These are phyloP conservation scores for Hyperopisus bebe DNA, from an alignment of 2,113 vertebrate species.

Conservation along the genomic window DNA sequence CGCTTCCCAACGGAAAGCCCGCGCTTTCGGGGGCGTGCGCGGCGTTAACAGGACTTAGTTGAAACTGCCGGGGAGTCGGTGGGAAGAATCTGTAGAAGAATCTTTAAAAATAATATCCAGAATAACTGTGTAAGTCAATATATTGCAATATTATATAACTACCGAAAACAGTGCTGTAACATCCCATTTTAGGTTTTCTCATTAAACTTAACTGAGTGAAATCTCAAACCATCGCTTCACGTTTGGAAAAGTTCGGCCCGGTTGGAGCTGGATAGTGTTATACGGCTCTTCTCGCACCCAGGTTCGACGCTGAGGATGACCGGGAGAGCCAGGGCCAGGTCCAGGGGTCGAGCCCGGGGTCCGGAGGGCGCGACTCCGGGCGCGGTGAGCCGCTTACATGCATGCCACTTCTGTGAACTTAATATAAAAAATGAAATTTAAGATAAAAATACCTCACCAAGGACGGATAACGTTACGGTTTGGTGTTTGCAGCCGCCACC, in stretches of 20 bases:
- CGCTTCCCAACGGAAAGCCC: background rate
- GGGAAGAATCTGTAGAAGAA: background rate
- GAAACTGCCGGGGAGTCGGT: background rate
- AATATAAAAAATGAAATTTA: no score
- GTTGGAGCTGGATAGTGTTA: background rate
- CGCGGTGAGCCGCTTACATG: background rate
- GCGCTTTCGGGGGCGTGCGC: background rate
- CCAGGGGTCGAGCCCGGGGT: constrained; percentile 6
- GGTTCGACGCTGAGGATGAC: constrained; percentile 8
- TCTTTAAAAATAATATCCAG: background rate
- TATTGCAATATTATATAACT: background rate
- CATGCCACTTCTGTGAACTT: background rate
- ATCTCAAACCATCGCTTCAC: background rate
- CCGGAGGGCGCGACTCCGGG: background rate
- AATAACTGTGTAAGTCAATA: background rate
- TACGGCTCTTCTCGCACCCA: background rate
- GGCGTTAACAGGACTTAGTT: background rate
- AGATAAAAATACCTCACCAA: background rate
- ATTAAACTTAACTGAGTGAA: background rate
- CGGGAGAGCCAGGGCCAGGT: constrained; percentile 1
- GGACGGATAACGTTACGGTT: background rate
- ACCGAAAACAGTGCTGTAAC: background rate
- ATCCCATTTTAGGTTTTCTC: background rate
- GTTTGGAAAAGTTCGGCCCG: background rate
- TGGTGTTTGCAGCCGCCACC: background rate